Percentiles rank a stretch among this genome's conserved stretches.
Conservation (phyloP, 2,113 vertebrate species). For the Neogobius melanostomus region DNA sequence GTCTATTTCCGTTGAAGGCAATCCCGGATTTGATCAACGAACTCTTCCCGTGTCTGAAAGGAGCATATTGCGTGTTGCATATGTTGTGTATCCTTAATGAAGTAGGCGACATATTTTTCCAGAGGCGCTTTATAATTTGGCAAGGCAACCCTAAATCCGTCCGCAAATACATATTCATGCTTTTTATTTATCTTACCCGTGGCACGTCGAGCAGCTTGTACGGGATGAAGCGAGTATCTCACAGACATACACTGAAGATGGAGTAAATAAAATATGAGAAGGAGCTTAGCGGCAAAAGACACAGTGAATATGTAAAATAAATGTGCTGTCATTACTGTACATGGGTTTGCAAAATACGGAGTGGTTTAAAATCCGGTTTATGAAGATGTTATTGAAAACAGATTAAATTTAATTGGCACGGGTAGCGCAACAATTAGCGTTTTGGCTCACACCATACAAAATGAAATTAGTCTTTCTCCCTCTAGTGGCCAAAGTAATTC, state of each 20-base stretch:
- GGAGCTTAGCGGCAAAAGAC: neutral
- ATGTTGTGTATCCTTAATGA: neutral
- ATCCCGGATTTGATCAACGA: neutral
- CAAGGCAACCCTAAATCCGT: neutral
- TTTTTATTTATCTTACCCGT: neutral
- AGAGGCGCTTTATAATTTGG: neutral
- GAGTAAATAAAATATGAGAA: neutral
- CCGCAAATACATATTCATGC: neutral
- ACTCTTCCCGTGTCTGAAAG: neutral
- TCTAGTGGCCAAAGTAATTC: too few species aligned
- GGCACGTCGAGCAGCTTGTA: constrained; percentile 4
- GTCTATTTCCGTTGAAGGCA: neutral
- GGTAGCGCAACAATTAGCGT: too few species aligned
- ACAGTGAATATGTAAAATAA: neutral
- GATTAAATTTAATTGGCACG: too few species aligned
- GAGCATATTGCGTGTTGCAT: neutral
- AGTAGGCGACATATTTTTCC: neutral
- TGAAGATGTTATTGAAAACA: too few species aligned
- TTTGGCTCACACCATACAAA: too few species aligned
- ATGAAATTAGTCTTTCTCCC: too few species aligned
- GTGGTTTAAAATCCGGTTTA: neutral
- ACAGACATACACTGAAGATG: neutral
- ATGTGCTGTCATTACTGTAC: neutral
- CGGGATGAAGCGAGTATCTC: neutral
- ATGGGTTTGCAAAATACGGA: neutral